phyloP scores from a whole-genome alignment of 1,140 invertebrate species.

The Bombus waltoni region DNA sequence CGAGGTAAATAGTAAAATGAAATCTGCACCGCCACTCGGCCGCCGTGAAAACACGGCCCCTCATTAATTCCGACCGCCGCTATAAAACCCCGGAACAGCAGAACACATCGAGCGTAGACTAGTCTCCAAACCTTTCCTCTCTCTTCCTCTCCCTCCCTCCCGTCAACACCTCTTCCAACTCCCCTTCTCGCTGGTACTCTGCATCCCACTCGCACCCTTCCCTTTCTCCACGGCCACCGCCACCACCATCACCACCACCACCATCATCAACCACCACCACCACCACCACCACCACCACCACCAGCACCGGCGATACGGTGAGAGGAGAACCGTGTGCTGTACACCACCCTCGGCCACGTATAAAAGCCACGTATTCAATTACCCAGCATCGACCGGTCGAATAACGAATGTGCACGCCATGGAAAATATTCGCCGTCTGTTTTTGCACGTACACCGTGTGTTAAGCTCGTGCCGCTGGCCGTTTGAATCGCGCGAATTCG shows the following conservation, averaged over 20 bases:
- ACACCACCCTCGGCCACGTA: conserved; percentile 63
- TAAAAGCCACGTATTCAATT: conserved; percentile 76
- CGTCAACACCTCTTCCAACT: conserved; percentile 1
- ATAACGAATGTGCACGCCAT: conserved; percentile 73
- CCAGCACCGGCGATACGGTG: neutral
- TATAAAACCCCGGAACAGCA: conserved; percentile 70
- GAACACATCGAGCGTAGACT: conserved; percentile 63
- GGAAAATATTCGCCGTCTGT: conserved; percentile 69
- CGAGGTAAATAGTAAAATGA: conserved; percentile 74
- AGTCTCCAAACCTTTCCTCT: neutral
- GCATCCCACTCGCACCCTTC: conserved; percentile 6
- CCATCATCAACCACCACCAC: too few relatives aligned
- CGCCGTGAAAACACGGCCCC: conserved; percentile 73
- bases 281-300: too few relatives aligned
- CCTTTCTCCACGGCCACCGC: conserved; percentile 29
- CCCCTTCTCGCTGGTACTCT: neutral
- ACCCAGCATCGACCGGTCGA: conserved; percentile 72
- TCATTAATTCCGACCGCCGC: conserved; percentile 74
- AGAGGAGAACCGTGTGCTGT: conserved; percentile 44
- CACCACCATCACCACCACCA: neutral
- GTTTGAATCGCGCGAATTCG: conserved; percentile 20
- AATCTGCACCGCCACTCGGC: conserved; percentile 68
- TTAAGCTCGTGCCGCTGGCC: conserved; percentile 15
- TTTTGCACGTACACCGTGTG: conserved; percentile 46
- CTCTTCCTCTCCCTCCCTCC: neutral